phyloP scores from a whole-genome alignment of 2,888 invertebrate species.

The Limnephilus lunatus region DNA sequence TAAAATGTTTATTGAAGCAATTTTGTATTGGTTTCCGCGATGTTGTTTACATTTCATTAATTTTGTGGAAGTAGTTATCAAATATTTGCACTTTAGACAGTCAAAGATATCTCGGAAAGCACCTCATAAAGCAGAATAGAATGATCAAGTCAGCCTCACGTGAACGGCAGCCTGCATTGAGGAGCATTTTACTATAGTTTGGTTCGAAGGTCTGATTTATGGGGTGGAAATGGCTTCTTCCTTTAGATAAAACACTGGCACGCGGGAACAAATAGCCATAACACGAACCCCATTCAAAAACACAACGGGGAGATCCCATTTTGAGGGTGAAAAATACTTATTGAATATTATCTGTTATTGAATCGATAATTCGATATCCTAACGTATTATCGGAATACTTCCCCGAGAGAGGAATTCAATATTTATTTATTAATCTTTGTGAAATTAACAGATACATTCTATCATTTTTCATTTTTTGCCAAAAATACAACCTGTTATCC shows the following conservation, averaged over 20 bases:
- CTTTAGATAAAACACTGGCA: constrained; percentile 24
- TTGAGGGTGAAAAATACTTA: constrained; percentile 2
- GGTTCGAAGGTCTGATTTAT: constrained; percentile 31
- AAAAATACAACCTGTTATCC: no score
- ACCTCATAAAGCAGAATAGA: neutral
- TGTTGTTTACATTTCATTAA: neutral
- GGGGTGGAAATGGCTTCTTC: constrained; percentile 41
- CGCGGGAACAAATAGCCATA: constrained; percentile 29
- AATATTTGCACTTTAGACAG: neutral
- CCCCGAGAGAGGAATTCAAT: neutral
- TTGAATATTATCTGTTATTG: neutral
- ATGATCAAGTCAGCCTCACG: neutral
- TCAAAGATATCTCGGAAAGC: neutral
- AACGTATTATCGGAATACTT: neutral
- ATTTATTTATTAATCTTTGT: neutral
- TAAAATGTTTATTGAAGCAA: neutral
- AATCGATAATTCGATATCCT: neutral
- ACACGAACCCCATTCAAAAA: constrained; percentile 2
- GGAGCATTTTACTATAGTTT: constrained; percentile 39
- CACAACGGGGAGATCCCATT: neutral
- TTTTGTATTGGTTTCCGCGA: neutral
- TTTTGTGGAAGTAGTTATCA: neutral
- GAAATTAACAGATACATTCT: no score
- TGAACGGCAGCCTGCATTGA: neutral
- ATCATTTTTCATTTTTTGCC: no score